A percentile compares a stretch with the other conserved stretches of the same genome.
These are phyloP conservation scores for Lepidothrix coronata DNA, from an alignment of 2,113 vertebrate genomes.

Conservation along the genomic window DNA sequence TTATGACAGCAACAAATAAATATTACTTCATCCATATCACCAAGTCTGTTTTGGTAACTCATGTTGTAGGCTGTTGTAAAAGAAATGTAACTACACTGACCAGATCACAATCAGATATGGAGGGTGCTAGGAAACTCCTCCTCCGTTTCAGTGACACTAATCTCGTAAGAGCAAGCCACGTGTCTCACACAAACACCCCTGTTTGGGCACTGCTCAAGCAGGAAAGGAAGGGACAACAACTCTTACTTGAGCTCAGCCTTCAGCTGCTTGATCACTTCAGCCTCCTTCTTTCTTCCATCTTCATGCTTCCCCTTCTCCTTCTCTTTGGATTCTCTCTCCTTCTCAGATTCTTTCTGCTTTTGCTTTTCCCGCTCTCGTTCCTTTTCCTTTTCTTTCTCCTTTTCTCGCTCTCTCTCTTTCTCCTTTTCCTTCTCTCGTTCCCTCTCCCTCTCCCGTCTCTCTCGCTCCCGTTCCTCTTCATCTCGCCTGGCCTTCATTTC, in stretches of 20 bases:
- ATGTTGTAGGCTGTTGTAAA: not conserved
- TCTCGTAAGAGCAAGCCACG: accelerated
- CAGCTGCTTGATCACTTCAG: slow-evolving; percentile 90
- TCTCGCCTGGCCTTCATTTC: slow-evolving; percentile 74
- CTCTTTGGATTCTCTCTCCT: slow-evolving; percentile 79
- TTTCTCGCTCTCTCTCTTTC: slow-evolving; percentile 69
- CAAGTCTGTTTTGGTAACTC: not conserved
- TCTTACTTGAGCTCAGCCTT: slow-evolving; percentile 95
- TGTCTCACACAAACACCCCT: not conserved
- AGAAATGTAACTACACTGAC: not conserved
- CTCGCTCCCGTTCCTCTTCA: slow-evolving; percentile 78
- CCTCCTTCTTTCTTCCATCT: slow-evolving; percentile 83
- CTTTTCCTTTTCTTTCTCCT: slow-evolving; percentile 85
- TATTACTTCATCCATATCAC: not conserved
- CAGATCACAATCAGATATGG: not conserved
- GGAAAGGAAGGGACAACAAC: not conserved
- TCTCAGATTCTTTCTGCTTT: slow-evolving; percentile 78
- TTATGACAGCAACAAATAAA: not conserved
- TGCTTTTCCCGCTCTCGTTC: slow-evolving; percentile 81
- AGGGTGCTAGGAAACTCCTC: not conserved
- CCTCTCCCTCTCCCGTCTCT: slow-evolving; percentile 82
- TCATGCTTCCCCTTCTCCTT: slow-evolving; percentile 85
- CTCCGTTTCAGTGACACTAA: not conserved
- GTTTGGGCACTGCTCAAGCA: not conserved
- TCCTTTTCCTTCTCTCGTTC: slow-evolving; percentile 73